Evolutionary conservation across 2,888 invertebrate genomes (phyloP).

Genomic region (Monopis laevigella): DNA sequence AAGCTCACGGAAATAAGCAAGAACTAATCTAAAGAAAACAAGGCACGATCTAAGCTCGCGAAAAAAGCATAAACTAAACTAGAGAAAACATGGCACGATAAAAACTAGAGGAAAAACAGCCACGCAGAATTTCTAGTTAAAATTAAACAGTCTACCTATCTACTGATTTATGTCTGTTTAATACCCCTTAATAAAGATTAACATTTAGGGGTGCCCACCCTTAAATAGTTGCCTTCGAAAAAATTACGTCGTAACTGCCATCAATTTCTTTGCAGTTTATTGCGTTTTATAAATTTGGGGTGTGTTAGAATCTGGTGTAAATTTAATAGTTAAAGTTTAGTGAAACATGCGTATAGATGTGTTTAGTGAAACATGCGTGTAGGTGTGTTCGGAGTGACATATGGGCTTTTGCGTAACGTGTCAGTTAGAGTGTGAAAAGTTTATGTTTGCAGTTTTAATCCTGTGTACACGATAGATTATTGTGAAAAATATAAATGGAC

Average conservation of each 20-base stretch:
- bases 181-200: constrained; percentile 55
- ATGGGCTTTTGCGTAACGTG: no score
- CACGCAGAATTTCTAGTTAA: no score
- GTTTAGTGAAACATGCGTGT: neutral
- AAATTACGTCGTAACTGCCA: constrained; percentile 22
- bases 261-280: neutral
- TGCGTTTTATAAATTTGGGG: neutral
- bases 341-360: neutral
- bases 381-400: neutral
- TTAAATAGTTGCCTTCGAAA: constrained; percentile 20
- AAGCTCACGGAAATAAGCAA: no score
- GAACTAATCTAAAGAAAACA: no score
- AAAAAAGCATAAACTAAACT: no score
- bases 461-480: neutral
- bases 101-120: no score
- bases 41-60: no score
- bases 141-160: no score
- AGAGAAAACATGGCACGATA: no score
- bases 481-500: constrained; percentile 3
- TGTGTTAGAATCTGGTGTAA: constrained; percentile 21
- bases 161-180: no score
- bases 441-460: no score
- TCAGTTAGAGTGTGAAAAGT: no score
- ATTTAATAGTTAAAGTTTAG: constrained; percentile 24
- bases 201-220: constrained; percentile 26